These are phyloP conservation scores for Microplitis deprimator DNA, from an alignment of 2,888 invertebrate species.

Conservation along the genomic window DNA sequence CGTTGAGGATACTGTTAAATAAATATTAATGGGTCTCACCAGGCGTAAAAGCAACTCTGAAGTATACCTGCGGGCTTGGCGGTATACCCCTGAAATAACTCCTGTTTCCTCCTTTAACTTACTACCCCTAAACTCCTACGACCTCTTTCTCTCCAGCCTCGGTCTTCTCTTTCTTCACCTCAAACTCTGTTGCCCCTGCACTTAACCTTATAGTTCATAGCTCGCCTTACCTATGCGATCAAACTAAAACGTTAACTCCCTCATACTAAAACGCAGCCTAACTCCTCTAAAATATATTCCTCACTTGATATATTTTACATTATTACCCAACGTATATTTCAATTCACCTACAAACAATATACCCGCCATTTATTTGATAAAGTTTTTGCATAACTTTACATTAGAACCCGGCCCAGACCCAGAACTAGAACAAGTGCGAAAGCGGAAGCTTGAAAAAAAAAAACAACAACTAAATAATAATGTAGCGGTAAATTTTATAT, in stretches of 20 bases:
- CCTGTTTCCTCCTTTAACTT: slow-evolving; percentile 12
- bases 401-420: neutral
- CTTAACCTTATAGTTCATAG: neutral
- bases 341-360: slow-evolving; percentile 23
- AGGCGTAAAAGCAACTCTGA: slow-evolving; percentile 43
- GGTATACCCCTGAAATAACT: slow-evolving; percentile 36
- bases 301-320: slow-evolving; percentile 3
- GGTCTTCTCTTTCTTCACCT: neutral
- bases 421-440: neutral
- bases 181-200: neutral
- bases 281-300: slow-evolving; percentile 20
- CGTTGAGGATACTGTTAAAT: slow-evolving; percentile 55
- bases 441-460: neutral
- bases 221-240: neutral
- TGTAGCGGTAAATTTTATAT: too few relatives aligned
- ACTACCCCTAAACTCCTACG: slow-evolving; percentile 9
- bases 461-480: too few relatives aligned
- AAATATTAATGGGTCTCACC: slow-evolving; percentile 63
- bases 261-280: slow-evolving; percentile 3
- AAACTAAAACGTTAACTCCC: slow-evolving; percentile 29
- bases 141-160: neutral
- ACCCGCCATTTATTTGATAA: neutral
- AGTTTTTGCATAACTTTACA: neutral
- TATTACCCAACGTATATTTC: slow-evolving; percentile 15
- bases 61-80: slow-evolving; percentile 35